Base-by-base conservation (phyloP, 2,797 vertebrate species). In the Podarcis siculus region DNA sequence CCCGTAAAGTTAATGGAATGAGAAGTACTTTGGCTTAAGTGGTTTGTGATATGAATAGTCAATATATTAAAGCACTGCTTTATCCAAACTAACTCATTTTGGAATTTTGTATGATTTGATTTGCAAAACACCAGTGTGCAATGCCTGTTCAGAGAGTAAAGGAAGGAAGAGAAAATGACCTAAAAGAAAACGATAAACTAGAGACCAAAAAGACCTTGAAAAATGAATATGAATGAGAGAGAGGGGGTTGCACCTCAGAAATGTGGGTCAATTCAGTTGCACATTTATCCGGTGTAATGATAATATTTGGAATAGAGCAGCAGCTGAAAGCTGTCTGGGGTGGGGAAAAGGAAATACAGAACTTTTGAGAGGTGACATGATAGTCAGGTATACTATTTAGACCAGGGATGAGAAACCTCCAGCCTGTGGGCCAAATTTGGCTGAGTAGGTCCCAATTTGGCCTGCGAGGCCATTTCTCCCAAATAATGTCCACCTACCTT, bases 11-110 rank as follows among this genome's bases (percentile, higher is more conserved):
- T 39, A 42, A 42, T 66, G 37, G 61, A 67, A 67, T 61, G 39
- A 67, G 32, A 39, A 61, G 82, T 72, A 35, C 39, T 71, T 72
- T 49, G 42, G 30, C 39, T 71, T 49, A 83, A 83, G 81, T 72
- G 67, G 66, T 72, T 83, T 49, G 72, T 83, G 42, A 83, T 71
- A 49, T 83, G 82, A 83, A 82, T 45, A 82, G 64, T 17, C 9
- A 17, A 49, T 82, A 19, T 82, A 82, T 42, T 82, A 45, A 83
- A 73, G 49, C 32, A 61, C 27, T 27, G 71, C 49, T 73, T 55
- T n/a, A 55, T 71, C 42, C 30, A 35, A 58, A 32, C 71, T 58
- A 84, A 72, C 12, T 71, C 67, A 72, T 55, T 72, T 71, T 83
- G 39, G 3, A 55, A 49, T 72, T 32, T 72, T 55, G 42, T 9